Percentiles rank a stretch among this genome's conserved stretches.
Evolutionary conservation across 2,113 vertebrate species (phyloP).

Genomic region (Misgurnus mizolepis): DNA sequence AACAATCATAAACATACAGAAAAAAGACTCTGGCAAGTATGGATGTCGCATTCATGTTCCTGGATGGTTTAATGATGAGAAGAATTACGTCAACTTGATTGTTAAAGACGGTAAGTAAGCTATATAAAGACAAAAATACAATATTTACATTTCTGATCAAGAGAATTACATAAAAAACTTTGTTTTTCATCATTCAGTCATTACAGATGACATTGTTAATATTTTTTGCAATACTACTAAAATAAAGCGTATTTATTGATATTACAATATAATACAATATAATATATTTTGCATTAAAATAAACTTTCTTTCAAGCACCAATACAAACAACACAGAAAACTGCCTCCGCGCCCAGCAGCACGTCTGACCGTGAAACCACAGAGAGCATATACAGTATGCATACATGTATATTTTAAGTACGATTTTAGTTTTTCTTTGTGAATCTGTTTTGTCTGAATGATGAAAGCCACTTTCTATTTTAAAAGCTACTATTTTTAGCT

Average conservation of each 20-base stretch:
- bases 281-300: neutral
- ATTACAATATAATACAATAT: no score
- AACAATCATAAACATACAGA: slow-evolving; percentile 26
- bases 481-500: neutral
- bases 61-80: slow-evolving; percentile 56
- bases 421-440: neutral
- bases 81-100: slow-evolving; percentile 22
- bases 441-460: slow-evolving; percentile 23
- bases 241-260: no score
- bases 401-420: neutral
- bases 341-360: neutral
- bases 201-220: neutral
- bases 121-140: neutral
- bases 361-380: neutral
- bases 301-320: slow-evolving; percentile 16
- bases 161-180: no score
- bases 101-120: slow-evolving; percentile 44
- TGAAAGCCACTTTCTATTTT: neutral
- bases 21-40: slow-evolving; percentile 50
- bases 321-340: slow-evolving; percentile 27
- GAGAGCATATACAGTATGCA: slow-evolving; percentile 24
- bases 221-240: no score
- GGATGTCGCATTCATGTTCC: slow-evolving; percentile 51
- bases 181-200: neutral
- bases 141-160: neutral